Evolutionary conservation across 2,113 vertebrate species (phyloP).

Genomic region (Cryptoleucopteryx plumbea): DNA sequence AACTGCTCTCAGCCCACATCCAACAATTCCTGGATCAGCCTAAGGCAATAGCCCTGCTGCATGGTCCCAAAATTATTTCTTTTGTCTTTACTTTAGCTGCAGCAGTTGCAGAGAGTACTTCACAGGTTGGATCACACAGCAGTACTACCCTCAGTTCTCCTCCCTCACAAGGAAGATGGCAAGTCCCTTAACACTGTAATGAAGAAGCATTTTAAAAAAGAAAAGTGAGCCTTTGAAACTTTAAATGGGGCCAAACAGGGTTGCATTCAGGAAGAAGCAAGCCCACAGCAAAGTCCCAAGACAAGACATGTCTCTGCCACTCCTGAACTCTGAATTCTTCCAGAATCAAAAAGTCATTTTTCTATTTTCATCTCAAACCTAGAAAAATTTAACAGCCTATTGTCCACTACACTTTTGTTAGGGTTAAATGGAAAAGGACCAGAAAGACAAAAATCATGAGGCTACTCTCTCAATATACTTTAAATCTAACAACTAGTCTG

Average conservation of each 20-base stretch:
- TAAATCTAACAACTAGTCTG: background rate
- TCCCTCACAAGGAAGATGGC: background rate
- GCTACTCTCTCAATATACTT: background rate
- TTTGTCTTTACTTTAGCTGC: background rate
- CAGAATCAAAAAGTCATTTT: background rate
- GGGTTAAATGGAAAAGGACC: background rate
- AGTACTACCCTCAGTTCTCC: background rate
- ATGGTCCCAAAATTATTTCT: background rate
- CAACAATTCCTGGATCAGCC: background rate
- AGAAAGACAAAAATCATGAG: background rate
- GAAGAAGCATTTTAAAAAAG: background rate
- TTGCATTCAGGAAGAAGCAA: background rate
- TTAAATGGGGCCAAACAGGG: background rate
- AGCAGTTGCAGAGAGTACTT: background rate
- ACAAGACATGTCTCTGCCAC: background rate
- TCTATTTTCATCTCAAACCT: background rate
- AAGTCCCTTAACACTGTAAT: background rate
- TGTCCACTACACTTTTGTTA: background rate
- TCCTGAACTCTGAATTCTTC: background rate
- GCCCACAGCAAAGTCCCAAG: background rate
- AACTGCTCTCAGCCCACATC: background rate
- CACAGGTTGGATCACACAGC: background rate
- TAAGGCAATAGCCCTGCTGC: background rate
- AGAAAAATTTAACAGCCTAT: background rate
- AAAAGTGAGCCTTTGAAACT: background rate